Evolutionary conservation across 2,888 invertebrate species (phyloP).

Genomic region (Macrosiphum euphorbiae): DNA sequence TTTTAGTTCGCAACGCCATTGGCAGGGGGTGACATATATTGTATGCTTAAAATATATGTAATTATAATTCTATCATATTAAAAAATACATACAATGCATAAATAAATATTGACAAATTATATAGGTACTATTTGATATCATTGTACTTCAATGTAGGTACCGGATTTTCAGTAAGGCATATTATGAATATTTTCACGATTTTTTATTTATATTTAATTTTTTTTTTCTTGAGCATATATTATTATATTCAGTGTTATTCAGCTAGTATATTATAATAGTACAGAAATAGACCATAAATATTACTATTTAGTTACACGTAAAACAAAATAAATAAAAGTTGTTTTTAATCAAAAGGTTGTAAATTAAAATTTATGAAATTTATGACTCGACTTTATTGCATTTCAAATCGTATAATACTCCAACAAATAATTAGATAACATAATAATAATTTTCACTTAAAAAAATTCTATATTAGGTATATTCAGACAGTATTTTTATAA

Average conservation of each 20-base stretch:
- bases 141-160: neutral
- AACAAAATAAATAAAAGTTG: neutral
- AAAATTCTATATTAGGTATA: neutral
- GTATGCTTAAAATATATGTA: neutral
- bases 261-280: neutral
- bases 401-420: neutral
- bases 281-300: neutral
- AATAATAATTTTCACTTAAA: neutral
- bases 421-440: neutral
- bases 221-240: neutral
- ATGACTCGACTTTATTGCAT: neutral
- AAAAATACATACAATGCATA: neutral
- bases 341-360: neutral
- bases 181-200: neutral
- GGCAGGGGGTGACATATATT: neutral
- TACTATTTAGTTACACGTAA: neutral
- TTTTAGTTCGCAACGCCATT: no score
- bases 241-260: neutral
- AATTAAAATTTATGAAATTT: neutral
- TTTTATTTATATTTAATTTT: neutral
- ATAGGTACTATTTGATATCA: neutral
- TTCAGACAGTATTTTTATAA: neutral
- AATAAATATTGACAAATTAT: neutral
- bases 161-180: neutral
- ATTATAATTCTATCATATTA: neutral